Base-by-base conservation (phyloP, 2,888 invertebrate species). In the Molorchus minor region DNA sequence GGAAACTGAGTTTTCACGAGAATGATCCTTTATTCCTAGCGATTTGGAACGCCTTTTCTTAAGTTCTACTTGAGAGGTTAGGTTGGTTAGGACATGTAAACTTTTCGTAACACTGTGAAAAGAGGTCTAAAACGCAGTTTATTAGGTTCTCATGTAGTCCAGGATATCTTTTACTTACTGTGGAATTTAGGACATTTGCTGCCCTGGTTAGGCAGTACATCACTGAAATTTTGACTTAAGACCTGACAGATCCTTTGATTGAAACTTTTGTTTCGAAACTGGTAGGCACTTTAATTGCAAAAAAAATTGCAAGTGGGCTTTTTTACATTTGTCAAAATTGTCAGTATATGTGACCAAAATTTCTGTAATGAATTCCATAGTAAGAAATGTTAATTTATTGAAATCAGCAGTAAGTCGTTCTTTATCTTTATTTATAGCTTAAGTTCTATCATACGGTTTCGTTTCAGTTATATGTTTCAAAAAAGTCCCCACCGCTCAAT, bases 321-420 rank as follows among this genome's bases (percentile, higher is more conserved):
- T 13, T 38, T 51, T 43, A 52, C 58, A 60, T 56, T 56, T 64
- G 68, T 71, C 71, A 70, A 67, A 68, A 59, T 69, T 68, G 64
- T 68, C 66, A 67, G 65, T 66, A 61, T 63, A 64, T 65, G 58
- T 59, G 61, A 58, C 65, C 56, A 61, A 71, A 70, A 68, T 71
- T 68, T 64, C 59, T 67, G 70, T 71, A 64, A 71, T 71, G 70
- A 65, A 64, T 63, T 66, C 71, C 62, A 67, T 70, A 52, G 38
- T 71, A 60, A 69, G 64, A 65, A 69, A 69, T 62, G 67, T 64
- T 33, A 67, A 64, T 52, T 46, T 63, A 29, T 53, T 70, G 29
- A 68, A 67, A 58, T 33, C 64, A 58, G 64, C 69, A 45, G 71
- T 71, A 65, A 71, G 71, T 68, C 17, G 25, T 2, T 12, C 15